Evolutionary conservation across 2,888 invertebrate genomes (phyloP).

Genomic region (Pollenia griseotomentosa): DNA sequence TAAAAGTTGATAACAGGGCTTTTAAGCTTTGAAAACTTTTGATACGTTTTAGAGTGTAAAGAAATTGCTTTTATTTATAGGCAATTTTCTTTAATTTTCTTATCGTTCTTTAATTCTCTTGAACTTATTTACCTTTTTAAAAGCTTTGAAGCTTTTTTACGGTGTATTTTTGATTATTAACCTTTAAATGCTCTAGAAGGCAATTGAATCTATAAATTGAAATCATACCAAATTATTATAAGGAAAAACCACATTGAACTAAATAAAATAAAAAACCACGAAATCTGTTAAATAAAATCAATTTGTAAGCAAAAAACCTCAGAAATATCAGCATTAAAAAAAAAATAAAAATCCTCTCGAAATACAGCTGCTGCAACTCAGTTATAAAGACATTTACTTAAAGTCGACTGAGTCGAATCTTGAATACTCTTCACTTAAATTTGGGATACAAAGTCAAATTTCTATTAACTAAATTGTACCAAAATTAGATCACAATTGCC

Average conservation of each 20-base stretch:
- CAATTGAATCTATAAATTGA: background rate
- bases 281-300: constrained; percentile 26
- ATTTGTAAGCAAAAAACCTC: constrained; percentile 28
- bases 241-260: constrained; percentile 32
- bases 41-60: no score
- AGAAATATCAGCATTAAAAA: background rate
- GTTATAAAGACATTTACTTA: no score
- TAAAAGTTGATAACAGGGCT: background rate
- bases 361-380: constrained; percentile 36
- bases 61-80: no score
- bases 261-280: constrained; percentile 15
- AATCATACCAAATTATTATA: constrained; percentile 20
- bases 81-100: no score
- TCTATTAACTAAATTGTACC: no score
- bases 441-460: no score
- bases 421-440: no score
- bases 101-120: background rate
- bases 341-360: background rate
- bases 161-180: background rate
- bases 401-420: no score
- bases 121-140: no score
- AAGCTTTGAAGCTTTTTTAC: background rate
- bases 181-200: background rate
- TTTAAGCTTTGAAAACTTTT: background rate
- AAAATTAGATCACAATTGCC: no score